Percentiles rank a stretch among this genome's conserved stretches.
These are phyloP conservation scores for Araneus ventricosus DNA, from an alignment of 1,140 invertebrate species.

Conservation along the genomic window DNA sequence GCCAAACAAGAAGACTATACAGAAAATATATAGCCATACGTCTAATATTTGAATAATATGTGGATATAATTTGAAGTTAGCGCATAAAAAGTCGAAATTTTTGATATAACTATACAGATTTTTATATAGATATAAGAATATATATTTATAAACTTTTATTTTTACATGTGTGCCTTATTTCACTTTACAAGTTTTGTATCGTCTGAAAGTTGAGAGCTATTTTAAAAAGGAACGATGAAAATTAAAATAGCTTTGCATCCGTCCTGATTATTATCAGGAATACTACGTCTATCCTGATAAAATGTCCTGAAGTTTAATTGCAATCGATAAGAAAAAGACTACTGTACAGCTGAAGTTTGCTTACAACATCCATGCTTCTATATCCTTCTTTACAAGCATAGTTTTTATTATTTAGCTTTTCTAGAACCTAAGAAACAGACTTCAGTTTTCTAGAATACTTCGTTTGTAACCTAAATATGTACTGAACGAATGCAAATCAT, in stretches of 20 bases:
- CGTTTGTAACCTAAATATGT: not conserved
- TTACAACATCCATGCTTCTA: not conserved
- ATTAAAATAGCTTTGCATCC: not conserved
- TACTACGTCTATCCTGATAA: not conserved
- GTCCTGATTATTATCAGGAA: not conserved
- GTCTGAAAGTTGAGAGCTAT: not conserved
- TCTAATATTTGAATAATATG: not conserved
- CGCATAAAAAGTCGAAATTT: not conserved
- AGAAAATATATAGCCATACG: not conserved
- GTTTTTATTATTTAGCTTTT: not conserved
- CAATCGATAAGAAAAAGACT: not conserved
- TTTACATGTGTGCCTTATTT: not conserved
- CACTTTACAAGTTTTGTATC: not conserved
- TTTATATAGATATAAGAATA: slow-evolving; percentile 12
- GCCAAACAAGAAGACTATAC: slow-evolving; percentile 3
- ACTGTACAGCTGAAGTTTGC: not conserved
- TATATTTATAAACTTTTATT: slow-evolving; percentile 16
- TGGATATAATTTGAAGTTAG: not conserved
- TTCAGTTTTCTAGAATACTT: not conserved
- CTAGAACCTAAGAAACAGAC: slow-evolving; percentile 1
- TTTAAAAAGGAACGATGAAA: not conserved
- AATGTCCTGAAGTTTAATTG: not conserved
- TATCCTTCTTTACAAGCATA: not conserved
- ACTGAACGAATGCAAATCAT: not conserved
- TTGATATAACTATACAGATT: not conserved